Conservation (phyloP, 2,888 invertebrate genomes). For the Theretra japonica region DNA sequence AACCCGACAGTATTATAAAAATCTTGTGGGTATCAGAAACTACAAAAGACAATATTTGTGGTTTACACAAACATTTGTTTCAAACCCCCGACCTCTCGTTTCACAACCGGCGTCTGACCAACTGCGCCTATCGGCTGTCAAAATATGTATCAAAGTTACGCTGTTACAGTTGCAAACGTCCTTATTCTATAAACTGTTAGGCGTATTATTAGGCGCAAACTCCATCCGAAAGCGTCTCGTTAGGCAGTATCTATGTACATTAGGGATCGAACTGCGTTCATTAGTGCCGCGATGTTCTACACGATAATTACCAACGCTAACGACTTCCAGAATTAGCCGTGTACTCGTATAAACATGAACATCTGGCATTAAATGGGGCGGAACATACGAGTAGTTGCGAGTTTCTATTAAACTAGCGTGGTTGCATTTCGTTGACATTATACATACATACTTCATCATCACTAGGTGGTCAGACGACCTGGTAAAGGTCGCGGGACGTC, state of each 20-base stretch:
- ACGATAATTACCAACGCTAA: constrained; percentile 21
- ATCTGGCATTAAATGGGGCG: not conserved
- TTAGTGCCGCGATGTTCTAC: constrained; percentile 10
- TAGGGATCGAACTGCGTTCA: constrained; percentile 19
- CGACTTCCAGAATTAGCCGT: constrained; percentile 21
- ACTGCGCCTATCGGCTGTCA: too few species aligned
- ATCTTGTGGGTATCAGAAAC: too few species aligned
- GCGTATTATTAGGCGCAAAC: not conserved
- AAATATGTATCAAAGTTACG: too few species aligned
- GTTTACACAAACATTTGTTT: too few species aligned
- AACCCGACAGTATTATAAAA: too few species aligned
- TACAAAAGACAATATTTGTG: too few species aligned
- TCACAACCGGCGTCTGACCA: too few species aligned
- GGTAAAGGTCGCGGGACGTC: too few species aligned
- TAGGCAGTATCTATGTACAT: constrained; percentile 12
- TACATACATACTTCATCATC: too few species aligned
- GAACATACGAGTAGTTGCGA: not conserved
- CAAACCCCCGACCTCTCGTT: too few species aligned
- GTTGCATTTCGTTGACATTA: not conserved
- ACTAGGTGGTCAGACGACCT: too few species aligned
- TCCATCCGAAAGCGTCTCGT: not conserved
- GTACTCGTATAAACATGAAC: not conserved
- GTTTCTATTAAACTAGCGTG: not conserved
- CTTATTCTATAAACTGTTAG: not conserved
- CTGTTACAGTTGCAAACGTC: too few species aligned